A percentile compares a stretch with the other conserved stretches of the same genome.
Conservation (phyloP, 2,888 invertebrate species). For the Glaucopsyche alexis region DNA sequence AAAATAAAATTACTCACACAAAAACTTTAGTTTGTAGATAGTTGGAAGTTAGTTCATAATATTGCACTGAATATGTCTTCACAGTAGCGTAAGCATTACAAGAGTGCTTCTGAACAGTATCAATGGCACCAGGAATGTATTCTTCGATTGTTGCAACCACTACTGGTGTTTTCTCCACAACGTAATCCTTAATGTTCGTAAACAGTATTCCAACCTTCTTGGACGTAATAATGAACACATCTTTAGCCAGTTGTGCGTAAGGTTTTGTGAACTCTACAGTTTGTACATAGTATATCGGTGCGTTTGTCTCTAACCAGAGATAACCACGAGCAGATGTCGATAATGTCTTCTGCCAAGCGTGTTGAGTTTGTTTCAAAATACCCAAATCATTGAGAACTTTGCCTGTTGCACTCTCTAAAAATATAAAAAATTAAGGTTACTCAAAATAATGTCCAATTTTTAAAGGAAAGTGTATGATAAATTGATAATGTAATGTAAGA, state of each 20-base stretch:
- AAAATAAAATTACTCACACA: slow-evolving; percentile 82
- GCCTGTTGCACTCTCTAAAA: slow-evolving; percentile 82
- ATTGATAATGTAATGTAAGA: no score
- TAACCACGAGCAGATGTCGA: slow-evolving; percentile 82
- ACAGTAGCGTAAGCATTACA: slow-evolving; percentile 64
- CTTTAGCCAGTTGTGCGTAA: slow-evolving; percentile 80
- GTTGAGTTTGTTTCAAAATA: slow-evolving; percentile 81
- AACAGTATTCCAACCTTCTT: slow-evolving; percentile 76
- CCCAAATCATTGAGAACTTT: slow-evolving; percentile 83
- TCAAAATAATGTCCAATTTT: neutral
- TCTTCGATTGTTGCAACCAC: slow-evolving; percentile 79
- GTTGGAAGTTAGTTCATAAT: slow-evolving; percentile 74
- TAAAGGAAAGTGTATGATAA: neutral
- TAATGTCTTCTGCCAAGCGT: slow-evolving; percentile 81
- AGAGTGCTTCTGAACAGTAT: slow-evolving; percentile 78
- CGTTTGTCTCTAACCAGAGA: slow-evolving; percentile 83
- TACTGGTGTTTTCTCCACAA: slow-evolving; percentile 71
- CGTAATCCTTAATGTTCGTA: slow-evolving; percentile 70
- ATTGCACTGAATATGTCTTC: slow-evolving; percentile 71
- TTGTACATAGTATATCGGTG: slow-evolving; percentile 83
- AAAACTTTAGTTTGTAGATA: slow-evolving; percentile 88
- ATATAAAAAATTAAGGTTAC: neutral
- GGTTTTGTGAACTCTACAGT: slow-evolving; percentile 80
- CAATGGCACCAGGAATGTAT: slow-evolving; percentile 86
- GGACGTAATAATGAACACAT: slow-evolving; percentile 75